Evolutionary conservation across 2,797 vertebrate species (phyloP).

Genomic region (Botia almorhae): DNA sequence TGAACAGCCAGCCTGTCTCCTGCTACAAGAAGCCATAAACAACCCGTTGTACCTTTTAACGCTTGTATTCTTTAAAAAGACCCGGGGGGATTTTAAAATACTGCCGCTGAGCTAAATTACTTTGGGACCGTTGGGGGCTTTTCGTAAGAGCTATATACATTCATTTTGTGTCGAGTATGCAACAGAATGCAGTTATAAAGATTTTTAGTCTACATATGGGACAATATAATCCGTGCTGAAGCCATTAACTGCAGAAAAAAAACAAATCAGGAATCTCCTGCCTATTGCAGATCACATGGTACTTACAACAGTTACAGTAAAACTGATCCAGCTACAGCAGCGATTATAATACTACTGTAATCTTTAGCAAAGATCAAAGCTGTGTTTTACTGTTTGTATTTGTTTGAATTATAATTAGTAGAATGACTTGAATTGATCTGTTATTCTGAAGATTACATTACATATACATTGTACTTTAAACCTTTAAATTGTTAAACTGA

Average conservation of each 20-base stretch:
- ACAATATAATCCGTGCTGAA: constrained; percentile 8
- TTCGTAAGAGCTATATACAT: constrained; percentile 34
- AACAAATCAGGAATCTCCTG: constrained; percentile 2
- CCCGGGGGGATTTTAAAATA: constrained; percentile 53
- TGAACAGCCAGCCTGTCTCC: constrained; percentile 43
- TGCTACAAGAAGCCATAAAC: constrained; percentile 50
- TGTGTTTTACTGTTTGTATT: background rate
- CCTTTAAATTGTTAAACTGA: constrained; percentile 3
- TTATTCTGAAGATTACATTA: too few relatives aligned
- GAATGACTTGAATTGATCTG: background rate
- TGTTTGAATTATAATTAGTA: background rate
- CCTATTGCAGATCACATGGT: background rate
- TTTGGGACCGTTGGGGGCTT: constrained; percentile 11
- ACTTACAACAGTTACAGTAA: background rate
- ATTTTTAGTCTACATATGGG: constrained; percentile 25
- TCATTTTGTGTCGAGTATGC: constrained; percentile 30
- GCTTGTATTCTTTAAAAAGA: constrained; percentile 47
- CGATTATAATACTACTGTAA: background rate
- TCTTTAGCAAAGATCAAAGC: background rate
- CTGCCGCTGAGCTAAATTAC: constrained; percentile 46
- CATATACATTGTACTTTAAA: background rate
- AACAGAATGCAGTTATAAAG: constrained; percentile 16
- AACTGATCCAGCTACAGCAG: background rate
- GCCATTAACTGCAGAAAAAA: constrained; percentile 36
- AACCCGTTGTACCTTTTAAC: constrained; percentile 53